Percentiles rank a stretch among this genome's conserved stretches.
Conservation (phyloP, 1,140 invertebrate genomes). For the Theocolax elegans region DNA sequence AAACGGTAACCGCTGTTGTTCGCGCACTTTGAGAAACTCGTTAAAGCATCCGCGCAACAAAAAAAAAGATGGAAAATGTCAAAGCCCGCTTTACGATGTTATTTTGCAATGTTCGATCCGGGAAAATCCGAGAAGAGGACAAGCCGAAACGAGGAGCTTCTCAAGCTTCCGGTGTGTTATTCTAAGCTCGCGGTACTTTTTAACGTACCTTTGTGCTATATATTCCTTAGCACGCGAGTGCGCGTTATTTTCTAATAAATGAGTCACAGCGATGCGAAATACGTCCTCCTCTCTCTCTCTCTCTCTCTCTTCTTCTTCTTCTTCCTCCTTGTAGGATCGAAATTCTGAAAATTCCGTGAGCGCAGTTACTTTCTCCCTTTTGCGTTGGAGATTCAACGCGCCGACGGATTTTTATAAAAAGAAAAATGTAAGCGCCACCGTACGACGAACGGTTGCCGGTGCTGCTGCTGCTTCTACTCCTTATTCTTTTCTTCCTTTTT, state of each 20-base stretch:
- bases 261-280: constrained; percentile 4
- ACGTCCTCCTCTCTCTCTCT: neutral
- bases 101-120: constrained; percentile 29
- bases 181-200: constrained; percentile 20
- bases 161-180: constrained; percentile 7
- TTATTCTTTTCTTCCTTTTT: neutral
- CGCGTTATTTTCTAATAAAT: constrained; percentile 35
- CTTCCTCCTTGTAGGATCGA: neutral
- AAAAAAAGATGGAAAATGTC: neutral
- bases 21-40: neutral
- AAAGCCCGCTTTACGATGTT: neutral
- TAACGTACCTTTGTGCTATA: neutral
- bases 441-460: neutral
- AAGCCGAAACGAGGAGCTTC: neutral
- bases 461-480: neutral
- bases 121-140: neutral
- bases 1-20: neutral
- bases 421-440: neutral
- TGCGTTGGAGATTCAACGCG: neutral
- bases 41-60: neutral
- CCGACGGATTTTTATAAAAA: neutral
- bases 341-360: constrained; percentile 29
- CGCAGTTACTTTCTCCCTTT: neutral
- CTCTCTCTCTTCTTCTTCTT: neutral
- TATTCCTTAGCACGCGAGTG: neutral